phyloP scores from a whole-genome alignment of 1,140 invertebrate genomes.

The Lepidurus apus region DNA sequence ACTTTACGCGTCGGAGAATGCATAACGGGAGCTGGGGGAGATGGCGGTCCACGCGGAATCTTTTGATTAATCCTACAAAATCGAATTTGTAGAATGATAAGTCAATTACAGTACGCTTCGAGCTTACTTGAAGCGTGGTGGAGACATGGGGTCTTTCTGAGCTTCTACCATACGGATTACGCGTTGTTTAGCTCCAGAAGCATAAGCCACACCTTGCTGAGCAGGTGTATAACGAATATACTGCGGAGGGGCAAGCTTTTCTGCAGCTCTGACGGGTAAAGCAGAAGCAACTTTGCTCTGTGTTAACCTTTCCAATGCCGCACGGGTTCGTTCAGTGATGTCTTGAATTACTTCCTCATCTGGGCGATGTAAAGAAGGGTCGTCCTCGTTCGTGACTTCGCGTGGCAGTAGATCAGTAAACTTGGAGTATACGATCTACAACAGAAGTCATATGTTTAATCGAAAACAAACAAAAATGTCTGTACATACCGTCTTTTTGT shows the following conservation, averaged over 20 bases:
- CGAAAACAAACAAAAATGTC: not conserved
- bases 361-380: slow-evolving; percentile 79
- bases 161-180: slow-evolving; percentile 95
- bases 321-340: slow-evolving; percentile 75
- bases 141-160: slow-evolving; percentile 96
- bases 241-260: slow-evolving; percentile 84
- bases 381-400: slow-evolving; percentile 87
- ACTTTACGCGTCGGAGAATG: slow-evolving; percentile 94
- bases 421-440: slow-evolving; percentile 90
- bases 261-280: slow-evolving; percentile 84
- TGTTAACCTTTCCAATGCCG: slow-evolving; percentile 78
- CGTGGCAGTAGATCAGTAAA: slow-evolving; percentile 86
- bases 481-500: slow-evolving; percentile 77
- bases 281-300: slow-evolving; percentile 86
- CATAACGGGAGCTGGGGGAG: slow-evolving; percentile 92
- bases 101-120: slow-evolving; percentile 16
- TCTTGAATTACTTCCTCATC: slow-evolving; percentile 77
- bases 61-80: slow-evolving; percentile 70
- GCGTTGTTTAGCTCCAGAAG: slow-evolving; percentile 94
- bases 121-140: slow-evolving; percentile 82
- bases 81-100: slow-evolving; percentile 11
- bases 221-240: slow-evolving; percentile 97
- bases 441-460: slow-evolving; percentile 35
- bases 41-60: slow-evolving; percentile 95
- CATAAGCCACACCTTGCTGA: slow-evolving; percentile 90